Evolutionary conservation across 2,113 vertebrate species (phyloP).

Genomic region (Takifugu flavidus): DNA sequence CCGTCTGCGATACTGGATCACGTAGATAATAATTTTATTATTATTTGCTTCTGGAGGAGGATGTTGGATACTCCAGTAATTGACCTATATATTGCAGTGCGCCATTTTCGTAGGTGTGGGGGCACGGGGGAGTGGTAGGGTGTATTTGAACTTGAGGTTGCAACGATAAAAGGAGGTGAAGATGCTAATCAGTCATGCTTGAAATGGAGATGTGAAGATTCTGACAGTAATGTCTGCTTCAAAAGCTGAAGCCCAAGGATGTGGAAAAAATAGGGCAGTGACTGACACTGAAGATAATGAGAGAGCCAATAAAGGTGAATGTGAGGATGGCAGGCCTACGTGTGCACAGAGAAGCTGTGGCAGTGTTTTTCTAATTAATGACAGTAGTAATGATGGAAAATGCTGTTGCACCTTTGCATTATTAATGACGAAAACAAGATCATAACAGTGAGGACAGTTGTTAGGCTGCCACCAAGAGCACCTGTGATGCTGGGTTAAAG

Average conservation of each 20-base stretch:
- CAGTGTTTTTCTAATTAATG: neutral
- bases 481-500: neutral
- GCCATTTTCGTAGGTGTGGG: neutral
- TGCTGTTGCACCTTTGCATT: neutral
- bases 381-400: neutral
- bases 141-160: slow-evolving; percentile 3
- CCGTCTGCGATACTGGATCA: slow-evolving; percentile 13
- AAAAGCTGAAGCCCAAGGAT: slow-evolving; percentile 10
- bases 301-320: too few species aligned
- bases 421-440: neutral
- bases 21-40: slow-evolving; percentile 19
- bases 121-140: neutral
- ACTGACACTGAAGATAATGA: neutral
- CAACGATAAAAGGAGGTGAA: slow-evolving; percentile 11
- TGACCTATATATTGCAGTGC: slow-evolving; percentile 43
- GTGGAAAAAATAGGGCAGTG: neutral
- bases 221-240: slow-evolving; percentile 13
- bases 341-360: neutral
- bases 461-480: neutral
- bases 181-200: slow-evolving; percentile 33
- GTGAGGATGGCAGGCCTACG: neutral
- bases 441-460: neutral
- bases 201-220: slow-evolving; percentile 30
- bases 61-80: slow-evolving; percentile 19
- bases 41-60: neutral